phyloP scores from a whole-genome alignment of 2,888 invertebrate species.

The Nymphalis polychloros region DNA sequence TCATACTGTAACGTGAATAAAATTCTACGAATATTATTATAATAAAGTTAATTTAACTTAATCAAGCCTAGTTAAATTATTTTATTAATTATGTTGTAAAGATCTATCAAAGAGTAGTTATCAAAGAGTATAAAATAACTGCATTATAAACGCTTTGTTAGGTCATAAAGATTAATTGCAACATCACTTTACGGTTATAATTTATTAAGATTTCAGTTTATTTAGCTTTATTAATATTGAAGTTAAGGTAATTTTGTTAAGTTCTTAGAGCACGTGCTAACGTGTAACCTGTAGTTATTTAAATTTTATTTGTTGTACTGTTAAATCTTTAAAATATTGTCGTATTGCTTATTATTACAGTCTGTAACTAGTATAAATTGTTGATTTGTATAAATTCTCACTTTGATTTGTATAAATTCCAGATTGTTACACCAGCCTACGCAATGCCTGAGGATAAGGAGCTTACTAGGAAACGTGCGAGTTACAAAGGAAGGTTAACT shows the following conservation, averaged over 20 bases:
- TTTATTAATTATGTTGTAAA: slow-evolving; percentile 6
- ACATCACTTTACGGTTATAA: slow-evolving; percentile 5
- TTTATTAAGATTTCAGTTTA: slow-evolving; percentile 2
- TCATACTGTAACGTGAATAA: slow-evolving; percentile 3
- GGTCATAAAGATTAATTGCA: slow-evolving; percentile 2
- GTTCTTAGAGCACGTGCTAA: slow-evolving; percentile 4
- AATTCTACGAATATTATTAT: background rate
- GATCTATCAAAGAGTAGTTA: slow-evolving; percentile 5
- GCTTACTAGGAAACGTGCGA: slow-evolving; percentile 26
- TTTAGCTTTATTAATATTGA: slow-evolving; percentile 3
- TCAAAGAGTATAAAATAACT: slow-evolving; percentile 1
- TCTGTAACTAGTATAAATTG: slow-evolving; percentile 5
- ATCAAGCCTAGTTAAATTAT: background rate
- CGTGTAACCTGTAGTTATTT: slow-evolving; percentile 8
- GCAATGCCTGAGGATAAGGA: slow-evolving; percentile 28
- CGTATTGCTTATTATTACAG: background rate
- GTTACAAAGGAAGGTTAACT: slow-evolving; percentile 28
- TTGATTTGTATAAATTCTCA: background rate
- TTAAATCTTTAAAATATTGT: slow-evolving; percentile 5
- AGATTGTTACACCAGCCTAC: slow-evolving; percentile 6
- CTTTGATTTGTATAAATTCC: slow-evolving; percentile 3
- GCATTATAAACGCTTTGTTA: slow-evolving; percentile 4
- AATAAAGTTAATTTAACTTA: background rate
- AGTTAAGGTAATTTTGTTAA: slow-evolving; percentile 2
- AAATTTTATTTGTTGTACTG: slow-evolving; percentile 3